A percentile compares a stretch with the other conserved stretches of the same genome.
phyloP scores from a whole-genome alignment of 2,888 invertebrate genomes.

The Drosophila affinis region DNA sequence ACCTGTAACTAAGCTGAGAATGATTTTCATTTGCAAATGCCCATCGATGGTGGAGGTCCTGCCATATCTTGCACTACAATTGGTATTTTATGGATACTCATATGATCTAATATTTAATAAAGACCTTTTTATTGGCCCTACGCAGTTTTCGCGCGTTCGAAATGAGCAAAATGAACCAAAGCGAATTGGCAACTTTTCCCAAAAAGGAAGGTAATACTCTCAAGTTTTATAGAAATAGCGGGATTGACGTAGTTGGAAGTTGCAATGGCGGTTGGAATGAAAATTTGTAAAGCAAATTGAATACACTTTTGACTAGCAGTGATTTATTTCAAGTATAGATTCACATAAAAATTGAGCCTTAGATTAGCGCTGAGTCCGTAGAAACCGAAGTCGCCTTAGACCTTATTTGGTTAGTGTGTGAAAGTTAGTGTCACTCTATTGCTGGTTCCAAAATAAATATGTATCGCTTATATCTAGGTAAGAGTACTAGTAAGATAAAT shows the following conservation, averaged over 20 bases:
- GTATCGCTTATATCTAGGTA: slow-evolving; percentile 55
- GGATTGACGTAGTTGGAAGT: not conserved
- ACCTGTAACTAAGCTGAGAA: too few relatives aligned
- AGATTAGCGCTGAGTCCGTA: slow-evolving; percentile 23
- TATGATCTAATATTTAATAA: too few relatives aligned
- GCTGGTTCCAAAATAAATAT: slow-evolving; percentile 66
- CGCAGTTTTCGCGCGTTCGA: too few relatives aligned
- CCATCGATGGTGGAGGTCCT: too few relatives aligned
- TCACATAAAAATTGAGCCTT: slow-evolving; percentile 76
- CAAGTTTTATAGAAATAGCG: not conserved
- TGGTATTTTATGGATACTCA: not conserved
- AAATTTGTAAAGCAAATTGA: not conserved
- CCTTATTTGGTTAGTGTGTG: slow-evolving; percentile 39
- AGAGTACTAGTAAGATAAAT: slow-evolving; percentile 43
- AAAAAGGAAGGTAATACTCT: too few relatives aligned
- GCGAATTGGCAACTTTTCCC: too few relatives aligned
- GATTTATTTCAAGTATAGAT: slow-evolving; percentile 68
- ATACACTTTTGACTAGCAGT: slow-evolving; percentile 64
- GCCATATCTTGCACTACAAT: not conserved
- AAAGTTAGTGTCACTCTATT: slow-evolving; percentile 69
- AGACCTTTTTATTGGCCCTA: too few relatives aligned
- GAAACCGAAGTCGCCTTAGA: slow-evolving; percentile 11
- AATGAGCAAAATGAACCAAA: too few relatives aligned
- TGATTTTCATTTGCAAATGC: too few relatives aligned
- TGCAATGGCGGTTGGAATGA: not conserved